Percentiles rank a stretch among this genome's conserved stretches.
phyloP scores from a whole-genome alignment of 2,113 vertebrate genomes.

The Lagenorhynchus albirostris region DNA sequence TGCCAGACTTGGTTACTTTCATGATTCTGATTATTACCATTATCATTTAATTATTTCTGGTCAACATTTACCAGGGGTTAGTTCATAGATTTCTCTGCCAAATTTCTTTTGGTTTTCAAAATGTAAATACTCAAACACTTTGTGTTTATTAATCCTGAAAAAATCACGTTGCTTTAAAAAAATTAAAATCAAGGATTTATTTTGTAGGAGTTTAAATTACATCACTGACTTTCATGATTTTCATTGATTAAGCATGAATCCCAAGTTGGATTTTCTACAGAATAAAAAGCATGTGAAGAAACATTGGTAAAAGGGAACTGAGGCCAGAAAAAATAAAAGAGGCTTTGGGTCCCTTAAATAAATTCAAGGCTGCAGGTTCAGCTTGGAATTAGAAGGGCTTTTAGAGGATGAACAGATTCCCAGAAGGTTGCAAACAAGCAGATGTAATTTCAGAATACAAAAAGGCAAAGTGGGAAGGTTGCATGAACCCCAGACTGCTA shows the following conservation, averaged over 20 bases:
- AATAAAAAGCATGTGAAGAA: background rate
- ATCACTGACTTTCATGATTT: background rate
- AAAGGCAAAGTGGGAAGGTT: background rate
- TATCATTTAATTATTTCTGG: slow-evolving; percentile 50
- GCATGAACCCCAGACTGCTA: background rate
- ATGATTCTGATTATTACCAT: slow-evolving; percentile 55
- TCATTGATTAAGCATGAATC: slow-evolving; percentile 40
- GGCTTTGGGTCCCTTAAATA: background rate
- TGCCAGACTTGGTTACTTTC: slow-evolving; percentile 18
- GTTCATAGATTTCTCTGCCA: background rate
- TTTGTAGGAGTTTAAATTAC: slow-evolving; percentile 19
- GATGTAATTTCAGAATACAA: background rate
- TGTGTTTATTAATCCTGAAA: slow-evolving; percentile 3
- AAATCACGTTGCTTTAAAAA: background rate
- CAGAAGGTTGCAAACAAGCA: background rate
- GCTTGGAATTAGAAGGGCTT: background rate
- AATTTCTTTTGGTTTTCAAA: slow-evolving; percentile 1
- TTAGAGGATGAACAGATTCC: background rate
- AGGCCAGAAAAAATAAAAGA: background rate
- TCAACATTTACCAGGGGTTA: slow-evolving; percentile 17
- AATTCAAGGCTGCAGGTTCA: background rate
- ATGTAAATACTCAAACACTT: background rate
- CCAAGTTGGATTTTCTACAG: background rate
- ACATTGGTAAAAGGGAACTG: background rate
- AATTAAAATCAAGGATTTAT: background rate